Conservation (phyloP, 2,797 vertebrate species). For the Gouania willdenowi region DNA sequence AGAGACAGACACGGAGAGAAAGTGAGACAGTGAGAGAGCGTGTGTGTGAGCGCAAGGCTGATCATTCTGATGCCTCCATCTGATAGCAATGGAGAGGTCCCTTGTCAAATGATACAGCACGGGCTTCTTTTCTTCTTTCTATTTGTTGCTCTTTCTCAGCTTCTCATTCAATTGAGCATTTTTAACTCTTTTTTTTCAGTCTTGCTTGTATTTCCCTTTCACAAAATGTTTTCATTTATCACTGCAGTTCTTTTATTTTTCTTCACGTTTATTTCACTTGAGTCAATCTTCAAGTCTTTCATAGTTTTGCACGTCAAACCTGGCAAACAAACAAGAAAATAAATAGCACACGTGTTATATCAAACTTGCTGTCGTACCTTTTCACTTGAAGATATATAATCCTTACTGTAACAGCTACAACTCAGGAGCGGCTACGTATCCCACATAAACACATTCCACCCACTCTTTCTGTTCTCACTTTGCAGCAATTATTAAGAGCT, state of each 20-base stretch:
- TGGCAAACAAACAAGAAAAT: too few relatives aligned
- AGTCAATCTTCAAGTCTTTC: too few relatives aligned
- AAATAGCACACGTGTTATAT: not conserved
- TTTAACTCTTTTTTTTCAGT: conserved; percentile 2
- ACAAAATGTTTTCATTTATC: conserved; percentile 6
- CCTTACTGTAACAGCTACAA: conserved; percentile 29
- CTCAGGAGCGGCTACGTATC: conserved; percentile 72
- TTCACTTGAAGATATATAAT: conserved; percentile 45
- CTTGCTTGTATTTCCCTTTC: conserved; percentile 1
- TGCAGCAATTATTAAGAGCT: conserved; percentile 83
- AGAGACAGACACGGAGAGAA: conserved; percentile 22
- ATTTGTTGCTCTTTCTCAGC: conserved; percentile 21
- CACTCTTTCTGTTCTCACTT: conserved; percentile 80
- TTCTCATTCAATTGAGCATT: conserved; percentile 11
- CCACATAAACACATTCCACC: conserved; percentile 79
- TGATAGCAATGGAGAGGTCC: conserved; percentile 84
- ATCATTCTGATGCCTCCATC: conserved; percentile 82
- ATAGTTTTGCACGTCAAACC: too few relatives aligned
- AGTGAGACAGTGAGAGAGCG: conserved; percentile 34
- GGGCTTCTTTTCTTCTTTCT: conserved; percentile 75
- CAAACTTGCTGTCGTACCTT: conserved; percentile 20
- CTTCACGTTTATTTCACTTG: not conserved
- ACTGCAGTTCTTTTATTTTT: not conserved
- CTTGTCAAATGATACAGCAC: conserved; percentile 88
- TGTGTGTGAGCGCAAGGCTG: conserved; percentile 76